Percentiles rank a stretch among this genome's conserved stretches.
Evolutionary conservation across 2,888 invertebrate species (phyloP).

Genomic region (Nemotelus pantherinus): DNA sequence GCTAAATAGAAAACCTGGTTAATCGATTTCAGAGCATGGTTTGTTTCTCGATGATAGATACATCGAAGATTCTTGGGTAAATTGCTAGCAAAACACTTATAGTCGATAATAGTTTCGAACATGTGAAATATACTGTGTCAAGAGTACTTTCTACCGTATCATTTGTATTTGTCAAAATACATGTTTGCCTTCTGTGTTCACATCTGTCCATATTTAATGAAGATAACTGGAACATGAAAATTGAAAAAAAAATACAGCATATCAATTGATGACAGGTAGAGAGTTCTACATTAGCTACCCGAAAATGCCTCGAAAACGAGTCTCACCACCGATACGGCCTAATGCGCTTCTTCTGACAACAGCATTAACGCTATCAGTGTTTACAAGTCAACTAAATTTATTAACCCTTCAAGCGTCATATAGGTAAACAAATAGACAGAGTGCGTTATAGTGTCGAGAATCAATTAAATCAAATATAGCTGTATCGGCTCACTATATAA

Average conservation of each 20-base stretch:
- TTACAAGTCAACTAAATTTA: constrained; percentile 41
- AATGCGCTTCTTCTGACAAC: constrained; percentile 30
- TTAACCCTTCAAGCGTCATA: constrained; percentile 42
- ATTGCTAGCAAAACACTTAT: no score
- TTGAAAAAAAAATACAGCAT: constrained; percentile 21
- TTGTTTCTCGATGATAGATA: no score
- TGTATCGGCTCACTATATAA: constrained; percentile 24
- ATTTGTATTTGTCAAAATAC: no score
- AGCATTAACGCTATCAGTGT: constrained; percentile 39
- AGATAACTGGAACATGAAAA: constrained; percentile 31
- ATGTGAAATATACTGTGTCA: no score
- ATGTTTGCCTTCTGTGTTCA: background rate
- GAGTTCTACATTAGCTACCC: constrained; percentile 37
- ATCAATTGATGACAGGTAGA: constrained; percentile 38
- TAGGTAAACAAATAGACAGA: constrained; percentile 22
- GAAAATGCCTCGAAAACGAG: background rate
- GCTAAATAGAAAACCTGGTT: no score
- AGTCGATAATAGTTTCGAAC: no score
- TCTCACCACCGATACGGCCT: background rate
- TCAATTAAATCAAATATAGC: constrained; percentile 42
- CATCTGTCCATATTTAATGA: constrained; percentile 41
- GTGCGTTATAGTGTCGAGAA: constrained; percentile 35
- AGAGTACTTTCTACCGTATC: no score
- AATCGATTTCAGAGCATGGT: no score
- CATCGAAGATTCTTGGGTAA: no score